Evolutionary conservation across 2,797 vertebrate genomes (phyloP), one percentile per base, ranked within the genome.

Genomic region (Eupleurogrammus muticus): DNA sequence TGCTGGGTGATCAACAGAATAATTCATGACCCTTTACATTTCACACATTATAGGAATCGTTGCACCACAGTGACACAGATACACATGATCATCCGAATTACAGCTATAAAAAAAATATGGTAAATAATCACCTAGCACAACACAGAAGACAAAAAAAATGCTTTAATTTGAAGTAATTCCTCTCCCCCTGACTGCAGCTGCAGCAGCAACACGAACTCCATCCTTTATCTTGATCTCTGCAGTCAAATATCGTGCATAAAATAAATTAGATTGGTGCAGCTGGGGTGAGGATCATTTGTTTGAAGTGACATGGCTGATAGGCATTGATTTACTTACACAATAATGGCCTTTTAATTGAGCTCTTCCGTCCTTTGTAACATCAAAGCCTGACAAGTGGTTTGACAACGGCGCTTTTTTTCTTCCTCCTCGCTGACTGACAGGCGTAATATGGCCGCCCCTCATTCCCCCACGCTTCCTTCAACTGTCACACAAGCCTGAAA

Each of bases 281-380:
- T 61, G 81, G 88, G 88, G 92, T 87, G 92, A 94, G 21, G 72
- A 73, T 95, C 94, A 90, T 96, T 96, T 95, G 95, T 96, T 95
- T 95, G 93, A 95, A 94, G 95, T 93, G 96, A 95, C 95, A 92
- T 76, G 87, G 80, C 91, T 94, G 95, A 96, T 95, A 87, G 95
- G 93, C 90, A 88, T 93, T 95, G 95, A 96, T 96, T 96, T 96
- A 96, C 95, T 95, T 92, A 91, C 94, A 94, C 92, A 94, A 93
- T 95, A 95, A 97, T 95, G 93, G 94, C 92, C 95, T 94, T 89
- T 97, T 97, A 97, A 97, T 96, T 96, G 95, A 95, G 94, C 93
- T 91, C 93, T 94, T 94, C 93, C 73, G 92, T 95, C 94, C 92
- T 91, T 82, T 93, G 92, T 93, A 91, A 95, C 95, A 94, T 97